Base-by-base conservation (phyloP, 2,113 vertebrate species). In the Fulica atra region DNA sequence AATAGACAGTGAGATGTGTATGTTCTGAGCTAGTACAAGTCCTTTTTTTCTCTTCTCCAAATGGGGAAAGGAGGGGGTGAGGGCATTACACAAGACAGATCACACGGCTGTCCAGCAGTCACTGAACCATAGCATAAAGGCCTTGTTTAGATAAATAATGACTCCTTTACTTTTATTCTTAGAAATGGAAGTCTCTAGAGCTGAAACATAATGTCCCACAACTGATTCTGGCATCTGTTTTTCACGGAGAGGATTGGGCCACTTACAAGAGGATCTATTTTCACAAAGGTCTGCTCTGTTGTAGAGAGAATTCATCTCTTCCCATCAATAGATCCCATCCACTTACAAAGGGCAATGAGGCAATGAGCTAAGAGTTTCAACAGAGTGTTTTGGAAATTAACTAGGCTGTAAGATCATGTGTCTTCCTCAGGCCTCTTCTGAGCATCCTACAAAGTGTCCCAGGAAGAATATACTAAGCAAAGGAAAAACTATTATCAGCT, bases 81-180 rank as follows among this genome's bases (percentile, higher is more conserved):
- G 66, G 44, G 88, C 94, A 96, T 96, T 97, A 97, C 96, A 95
- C 73, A 97, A 98, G 92, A 93, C 90, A 97, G 95, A 97, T 97
- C 96, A 97, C 92, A 94, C 2, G 88, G 81, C 93, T 89, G 92
- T 95, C 92, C 94, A 80, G 93, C 86, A 95, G 81, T 51, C 77
- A 51, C 86, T 97, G 95, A 97, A 94, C 93, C 92, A n/a, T 44
- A 92, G 89, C 81, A 97, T 72, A 96, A 91, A 84, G 97, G 72
- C 88, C 89, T 91, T 97, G 73, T 97, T 98, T 98, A 94, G 94
- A 86, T 95, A 95, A 97, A 96, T 96, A 97, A 94, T 97, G 89
- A 96, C 97, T 95, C 59, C 40, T 95, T 95, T 88, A 87, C 85
- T 97, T 46, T 93, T 96, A 88, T 95, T 95, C 93, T 95, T 91